Percentiles rank a stretch among this genome's conserved stretches.
phyloP scores from a whole-genome alignment of 2,888 invertebrate genomes.

The Chymomyza amoena region DNA sequence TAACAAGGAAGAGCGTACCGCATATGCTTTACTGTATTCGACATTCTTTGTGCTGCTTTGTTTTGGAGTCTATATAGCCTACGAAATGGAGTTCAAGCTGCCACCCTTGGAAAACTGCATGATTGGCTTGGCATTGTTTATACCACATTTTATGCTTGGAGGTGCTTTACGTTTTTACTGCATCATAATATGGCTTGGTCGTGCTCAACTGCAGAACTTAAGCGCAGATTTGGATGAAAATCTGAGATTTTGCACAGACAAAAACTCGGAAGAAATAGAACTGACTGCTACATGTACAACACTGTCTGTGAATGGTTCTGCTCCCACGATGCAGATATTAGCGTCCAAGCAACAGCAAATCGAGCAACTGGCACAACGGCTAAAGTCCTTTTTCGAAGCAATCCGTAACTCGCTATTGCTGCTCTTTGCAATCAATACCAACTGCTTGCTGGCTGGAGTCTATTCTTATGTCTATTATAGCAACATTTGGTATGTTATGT shows the following conservation, averaged over 20 bases:
- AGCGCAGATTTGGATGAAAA: conserved; percentile 25
- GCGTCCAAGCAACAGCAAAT: conserved; percentile 32
- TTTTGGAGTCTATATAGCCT: conserved; percentile 65
- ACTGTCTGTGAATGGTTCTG: background rate
- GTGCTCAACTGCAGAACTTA: conserved; percentile 42
- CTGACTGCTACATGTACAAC: conserved; percentile 9
- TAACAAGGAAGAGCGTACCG: conserved; percentile 33
- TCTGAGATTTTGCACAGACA: conserved; percentile 15
- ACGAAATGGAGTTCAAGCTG: conserved; percentile 68
- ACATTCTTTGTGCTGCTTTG: conserved; percentile 51
- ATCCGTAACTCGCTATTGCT: conserved; percentile 62
- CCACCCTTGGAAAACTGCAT: conserved; percentile 68
- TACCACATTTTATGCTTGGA: conserved; percentile 69
- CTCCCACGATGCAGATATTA: conserved; percentile 24
- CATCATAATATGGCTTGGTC: conserved; percentile 53
- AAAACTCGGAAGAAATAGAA: conserved; percentile 21
- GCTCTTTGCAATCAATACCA: conserved; percentile 59
- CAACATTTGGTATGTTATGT: conserved; percentile 64
- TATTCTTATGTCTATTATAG: conserved; percentile 62
- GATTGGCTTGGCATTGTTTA: conserved; percentile 64
- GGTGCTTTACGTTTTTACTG: conserved; percentile 53
- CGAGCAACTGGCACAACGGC: conserved; percentile 32
- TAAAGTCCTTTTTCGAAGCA: conserved; percentile 33
- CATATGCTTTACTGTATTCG: conserved; percentile 56
- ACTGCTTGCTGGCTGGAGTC: conserved; percentile 67